Evolutionary conservation across 2,113 vertebrate genomes (phyloP).

Genomic region (Elephantulus edwardii): DNA sequence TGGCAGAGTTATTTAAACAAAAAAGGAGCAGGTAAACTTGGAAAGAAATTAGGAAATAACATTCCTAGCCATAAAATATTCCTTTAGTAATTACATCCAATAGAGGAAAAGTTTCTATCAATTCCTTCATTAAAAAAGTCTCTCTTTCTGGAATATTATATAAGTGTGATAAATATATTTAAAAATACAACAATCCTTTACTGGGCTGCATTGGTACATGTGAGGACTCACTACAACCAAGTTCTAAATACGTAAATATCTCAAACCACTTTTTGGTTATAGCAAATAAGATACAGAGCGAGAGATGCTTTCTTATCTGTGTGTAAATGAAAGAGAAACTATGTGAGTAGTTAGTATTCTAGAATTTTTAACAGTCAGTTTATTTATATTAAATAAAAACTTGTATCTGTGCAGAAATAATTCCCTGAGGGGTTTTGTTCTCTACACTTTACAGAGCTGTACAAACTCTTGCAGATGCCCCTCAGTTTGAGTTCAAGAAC

Average conservation of each 20-base stretch:
- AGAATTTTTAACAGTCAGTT: constrained; percentile 70
- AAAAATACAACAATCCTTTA: constrained; percentile 60
- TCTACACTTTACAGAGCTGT: constrained; percentile 57
- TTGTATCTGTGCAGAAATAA: constrained; percentile 76
- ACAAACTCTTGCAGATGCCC: constrained; percentile 2
- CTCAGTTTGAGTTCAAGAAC: constrained; percentile 10
- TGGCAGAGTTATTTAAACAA: constrained; percentile 57
- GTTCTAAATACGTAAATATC: constrained; percentile 71
- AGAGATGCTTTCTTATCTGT: constrained; percentile 78
- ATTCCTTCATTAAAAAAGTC: constrained; percentile 69
- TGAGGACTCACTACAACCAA: constrained; percentile 66
- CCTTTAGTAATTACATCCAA: constrained; percentile 55
- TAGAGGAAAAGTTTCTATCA: constrained; percentile 60
- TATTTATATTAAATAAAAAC: constrained; percentile 76
- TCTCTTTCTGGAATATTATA: constrained; percentile 70
- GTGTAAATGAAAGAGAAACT: constrained; percentile 77
- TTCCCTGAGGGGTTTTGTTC: constrained; percentile 67
- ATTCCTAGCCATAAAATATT: constrained; percentile 27
- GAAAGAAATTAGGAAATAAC: constrained; percentile 60
- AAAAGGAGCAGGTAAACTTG: constrained; percentile 49
- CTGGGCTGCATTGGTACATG: constrained; percentile 74
- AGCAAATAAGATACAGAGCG: constrained; percentile 73
- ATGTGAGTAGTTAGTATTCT: constrained; percentile 78
- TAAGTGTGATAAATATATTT: constrained; percentile 62
- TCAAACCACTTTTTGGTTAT: constrained; percentile 75